Evolutionary conservation across 2,797 vertebrate genomes (phyloP).

Genomic region (Lates japonicus): DNA sequence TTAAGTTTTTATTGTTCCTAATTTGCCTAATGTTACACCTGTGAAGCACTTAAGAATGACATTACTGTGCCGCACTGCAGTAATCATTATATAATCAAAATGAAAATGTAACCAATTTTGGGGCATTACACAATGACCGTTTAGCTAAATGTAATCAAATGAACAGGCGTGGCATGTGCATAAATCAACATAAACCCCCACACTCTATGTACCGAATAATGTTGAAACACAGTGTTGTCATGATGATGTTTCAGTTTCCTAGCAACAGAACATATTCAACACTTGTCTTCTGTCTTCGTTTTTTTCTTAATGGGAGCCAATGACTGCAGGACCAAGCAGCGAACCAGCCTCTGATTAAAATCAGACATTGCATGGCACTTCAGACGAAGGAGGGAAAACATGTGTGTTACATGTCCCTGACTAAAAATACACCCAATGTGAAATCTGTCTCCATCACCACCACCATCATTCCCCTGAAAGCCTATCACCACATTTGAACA

Average conservation of each 20-base stretch:
- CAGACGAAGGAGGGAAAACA: conserved; percentile 8
- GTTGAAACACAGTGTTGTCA: conserved; percentile 34
- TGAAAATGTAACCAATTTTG: conserved; percentile 29
- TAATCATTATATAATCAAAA: conserved; percentile 42
- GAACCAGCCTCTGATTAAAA: conserved; percentile 61
- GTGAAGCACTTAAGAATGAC: conserved; percentile 20
- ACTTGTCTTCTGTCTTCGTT: conserved; percentile 41
- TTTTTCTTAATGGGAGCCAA: conserved; percentile 64
- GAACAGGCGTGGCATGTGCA: conserved; percentile 23
- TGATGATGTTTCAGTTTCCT: conserved; percentile 74
- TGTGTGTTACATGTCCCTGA: conserved; percentile 7
- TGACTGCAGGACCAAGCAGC: conserved; percentile 39
- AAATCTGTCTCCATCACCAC: conserved; percentile 13
- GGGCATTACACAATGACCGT: conserved; percentile 16
- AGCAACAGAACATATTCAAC: conserved; percentile 71
- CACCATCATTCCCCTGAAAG: not conserved
- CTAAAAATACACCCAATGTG: conserved; percentile 42
- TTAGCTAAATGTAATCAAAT: conserved; percentile 46
- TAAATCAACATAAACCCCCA: conserved; percentile 33
- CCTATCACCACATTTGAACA: not conserved
- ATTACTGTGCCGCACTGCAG: not conserved
- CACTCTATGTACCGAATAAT: conserved; percentile 10
- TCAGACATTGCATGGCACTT: conserved; percentile 39
- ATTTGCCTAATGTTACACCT: conserved; percentile 10
- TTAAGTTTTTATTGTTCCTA: conserved; percentile 6